Evolutionary conservation across 2,113 vertebrate species (phyloP), one percentile per base, ranked within the genome.

Genomic region (Tiliqua scincoides): DNA sequence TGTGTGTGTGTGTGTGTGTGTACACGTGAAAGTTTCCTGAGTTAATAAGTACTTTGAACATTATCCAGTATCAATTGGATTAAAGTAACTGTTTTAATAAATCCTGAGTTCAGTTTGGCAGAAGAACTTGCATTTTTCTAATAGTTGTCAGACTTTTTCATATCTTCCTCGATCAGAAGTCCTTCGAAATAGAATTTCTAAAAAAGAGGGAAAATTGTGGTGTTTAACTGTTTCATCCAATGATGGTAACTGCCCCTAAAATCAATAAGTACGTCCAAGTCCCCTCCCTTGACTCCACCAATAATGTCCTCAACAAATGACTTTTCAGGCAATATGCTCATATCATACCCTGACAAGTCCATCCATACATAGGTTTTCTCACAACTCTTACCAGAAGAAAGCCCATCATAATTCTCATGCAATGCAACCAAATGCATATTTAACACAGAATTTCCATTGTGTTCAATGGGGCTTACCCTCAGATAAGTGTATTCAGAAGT

Each of bases 181-280:
- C 92, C 93, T 93, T 93, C 89, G 91, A 96, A 80, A 89, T 88
- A 94, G 92, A 93, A 95, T 93, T 95, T 93, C 96, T 96, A 85
- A 72, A 92, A 96, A 71, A 94, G 86, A 95, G 89, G 83, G 32
- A 92, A 91, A 92, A 86, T 57, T 27, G 40, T 82, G 27, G 40
- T 89, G 74, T 86, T 87, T 81, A 83, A 77, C 82, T 80, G 87
- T 86, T 73, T n/a, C 43, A 73, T 73, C 40, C 27, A 48, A 15
- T 43, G 23, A 43, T 67, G 37, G 57, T 8, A 21, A 2, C 23
- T n/a, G 5, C 15, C 54, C 8, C 32, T 2, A 30, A 67, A 80
- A 52, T 68, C 43, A 68, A 32, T 9, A n/a, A 30, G 43, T 68
- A 67, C 14, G 15, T 1, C 68, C 20, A 57, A 4, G 18, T 77